Evolutionary conservation across 2,797 vertebrate species (phyloP), one percentile per base, ranked within the genome.

Genomic region (Leptatherina wallacei): DNA sequence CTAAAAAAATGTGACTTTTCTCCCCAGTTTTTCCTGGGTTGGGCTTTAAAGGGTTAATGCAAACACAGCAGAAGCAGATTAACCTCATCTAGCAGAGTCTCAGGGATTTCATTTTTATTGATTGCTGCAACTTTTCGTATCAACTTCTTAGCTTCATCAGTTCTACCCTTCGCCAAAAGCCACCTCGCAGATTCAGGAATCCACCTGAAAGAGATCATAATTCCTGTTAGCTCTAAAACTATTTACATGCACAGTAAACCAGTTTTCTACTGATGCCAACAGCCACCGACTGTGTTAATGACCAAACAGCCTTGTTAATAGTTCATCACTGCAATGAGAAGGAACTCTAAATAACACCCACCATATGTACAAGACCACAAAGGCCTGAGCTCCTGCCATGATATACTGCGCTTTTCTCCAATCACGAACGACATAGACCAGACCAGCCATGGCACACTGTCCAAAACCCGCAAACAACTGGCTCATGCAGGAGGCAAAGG

Each of bases 121-220:
- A 93, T 59, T 0, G 67, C 51, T 0, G 96, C 94, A 6, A 87
- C 96, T 84, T 86, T 95, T 65, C 83, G 83, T 20, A 97, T 84
- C n/a, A 94, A 0, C 4, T 79, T 78, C 54, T 92, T 92, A 0
- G 95, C 96, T 64, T 94, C 92, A 54, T 93, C 78, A 0, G 75
- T 63, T 78, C 72, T 94, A 29, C 93, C 94, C 38, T 70, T 82
- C 3, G 66, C 85, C 47, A 96, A 61, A 44, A 96, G 85, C 96
- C 96, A 96, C n/a, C 94, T 86, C 0, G 94, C 93, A 2, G 96
- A 96, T 65, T 96, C 96, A 27, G 95, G 95, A 16, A 96, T 85
- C 67, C 88, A 75, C 92, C 96, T 96, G 95, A 16, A 65, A 69
- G 52, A 54, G 32, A 70, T 27, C 3, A 10, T 18, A 47, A 3